Evolutionary conservation across 2,888 invertebrate species (phyloP), one percentile per base, ranked within the genome.

Genomic region (Teleogryllus oceanicus): DNA sequence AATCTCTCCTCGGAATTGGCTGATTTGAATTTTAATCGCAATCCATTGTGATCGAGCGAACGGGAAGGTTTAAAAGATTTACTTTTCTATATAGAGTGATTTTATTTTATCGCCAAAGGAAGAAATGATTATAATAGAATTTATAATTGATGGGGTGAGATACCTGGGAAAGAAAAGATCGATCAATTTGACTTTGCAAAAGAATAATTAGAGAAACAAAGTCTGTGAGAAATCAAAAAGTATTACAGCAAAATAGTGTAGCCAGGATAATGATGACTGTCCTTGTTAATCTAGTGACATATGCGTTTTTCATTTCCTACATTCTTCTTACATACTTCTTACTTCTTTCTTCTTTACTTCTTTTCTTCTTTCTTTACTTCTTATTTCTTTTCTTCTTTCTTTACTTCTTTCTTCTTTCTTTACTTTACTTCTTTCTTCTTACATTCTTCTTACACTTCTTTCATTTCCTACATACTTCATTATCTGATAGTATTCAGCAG

Each of bases 31-130:
- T 62, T 62, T 62, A 62, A 62, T 51, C 4, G n/a, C 78, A 78
- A 21, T 20, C 78, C 78, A 78, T 50, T 78, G 50, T 50, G 50
- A 51, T 11, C 49, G 78, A 78, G 50, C 21, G 51, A n/a, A 37
- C 37, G 8, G 78, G 78, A 77, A 16, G 77, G 49, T 77, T 50
- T n/a, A 12, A 78, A 78, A 78, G 8, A 62, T 62, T 62, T 16
- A 62, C 62, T 62, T 16, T 11, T 62, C 62, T 62, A 18, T 13
- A 12, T 62, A 18, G 11, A n/a, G 11, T 1, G 62, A 62, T 11
- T 1, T 62, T 8, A 62, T 13, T 62, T 62, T n/a, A 10, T 62
- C n/a, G 62, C 13, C 16, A 62, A 13, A 62, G 62, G 62, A 18
- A 13, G 62, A 62, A 62, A 62, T 62, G 62, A n/a, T 5, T 4